Evolutionary conservation across 2,888 invertebrate species (phyloP).

Genomic region (Habrosyne pyritoides): DNA sequence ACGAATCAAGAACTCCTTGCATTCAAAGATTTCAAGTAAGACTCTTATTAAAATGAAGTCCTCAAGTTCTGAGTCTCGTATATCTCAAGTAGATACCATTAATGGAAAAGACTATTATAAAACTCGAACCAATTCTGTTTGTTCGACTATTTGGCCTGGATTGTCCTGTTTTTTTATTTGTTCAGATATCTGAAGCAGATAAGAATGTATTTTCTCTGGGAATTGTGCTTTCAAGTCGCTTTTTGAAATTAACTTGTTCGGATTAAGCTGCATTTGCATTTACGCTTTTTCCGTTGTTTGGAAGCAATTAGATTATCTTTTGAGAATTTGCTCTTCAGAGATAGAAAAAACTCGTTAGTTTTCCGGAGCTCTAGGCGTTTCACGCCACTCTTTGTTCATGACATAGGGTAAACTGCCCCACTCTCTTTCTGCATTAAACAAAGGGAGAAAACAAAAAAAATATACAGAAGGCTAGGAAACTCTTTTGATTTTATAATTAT

Average conservation of each 20-base stretch:
- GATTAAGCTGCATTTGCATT: background rate
- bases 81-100: background rate
- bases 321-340: background rate
- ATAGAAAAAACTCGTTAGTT: no score
- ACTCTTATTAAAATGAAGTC: conserved; percentile 1
- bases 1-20: background rate
- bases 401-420: no score
- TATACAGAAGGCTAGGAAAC: no score
- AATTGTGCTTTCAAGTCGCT: background rate
- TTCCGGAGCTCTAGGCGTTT: no score
- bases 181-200: background rate
- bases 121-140: conserved; percentile 7
- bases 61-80: background rate
- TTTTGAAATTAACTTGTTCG: conserved; percentile 1
- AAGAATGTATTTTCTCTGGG: conserved; percentile 2
- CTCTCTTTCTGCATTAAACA: no score
- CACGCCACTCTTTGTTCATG: no score
- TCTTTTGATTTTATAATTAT: no score
- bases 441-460: no score
- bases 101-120: background rate
- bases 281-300: background rate
- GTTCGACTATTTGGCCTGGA: background rate
- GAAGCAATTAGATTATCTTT: background rate
- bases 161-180: conserved; percentile 1
- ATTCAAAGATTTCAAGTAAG: background rate